Percentiles rank a stretch among this genome's conserved stretches.
phyloP scores from a whole-genome alignment of 2,113 vertebrate genomes.

The Thamnaconus septentrionalis region DNA sequence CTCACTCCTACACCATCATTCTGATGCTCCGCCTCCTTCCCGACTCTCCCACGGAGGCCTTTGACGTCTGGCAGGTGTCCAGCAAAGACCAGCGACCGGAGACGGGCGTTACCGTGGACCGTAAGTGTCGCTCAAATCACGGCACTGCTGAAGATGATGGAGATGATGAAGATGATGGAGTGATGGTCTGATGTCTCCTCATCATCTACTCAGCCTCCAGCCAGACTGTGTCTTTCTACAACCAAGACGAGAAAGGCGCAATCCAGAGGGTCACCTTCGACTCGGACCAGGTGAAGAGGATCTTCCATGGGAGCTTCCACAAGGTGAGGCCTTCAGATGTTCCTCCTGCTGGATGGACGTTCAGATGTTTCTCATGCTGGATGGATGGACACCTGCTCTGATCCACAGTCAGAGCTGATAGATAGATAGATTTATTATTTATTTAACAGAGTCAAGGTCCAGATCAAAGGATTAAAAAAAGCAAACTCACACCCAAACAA shows the following conservation, averaged over 20 bases:
- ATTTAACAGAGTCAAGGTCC: too few species aligned
- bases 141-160: background rate
- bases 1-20: slow-evolving; percentile 89
- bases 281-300: slow-evolving; percentile 82
- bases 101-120: slow-evolving; percentile 88
- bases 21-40: slow-evolving; percentile 90
- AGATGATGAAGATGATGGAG: background rate
- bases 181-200: background rate
- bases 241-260: slow-evolving; percentile 88
- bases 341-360: background rate
- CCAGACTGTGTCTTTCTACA: slow-evolving; percentile 93
- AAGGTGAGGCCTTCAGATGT: slow-evolving; percentile 82
- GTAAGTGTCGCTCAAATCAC: slow-evolving; percentile 71
- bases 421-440: too few species aligned
- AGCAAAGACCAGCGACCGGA: slow-evolving; percentile 89
- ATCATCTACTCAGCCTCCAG: slow-evolving; percentile 78
- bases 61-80: slow-evolving; percentile 97
- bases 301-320: slow-evolving; percentile 98
- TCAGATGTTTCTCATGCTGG: background rate
- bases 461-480: too few species aligned
- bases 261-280: slow-evolving; percentile 88
- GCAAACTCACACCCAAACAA: too few species aligned
- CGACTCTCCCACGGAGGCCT: slow-evolving; percentile 85
- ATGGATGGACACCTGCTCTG: background rate
- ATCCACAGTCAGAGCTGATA: background rate